A percentile compares a stretch with the other conserved stretches of the same genome.
Evolutionary conservation across 2,113 vertebrate species (phyloP).

Genomic region (Drymodes brunneopygia): DNA sequence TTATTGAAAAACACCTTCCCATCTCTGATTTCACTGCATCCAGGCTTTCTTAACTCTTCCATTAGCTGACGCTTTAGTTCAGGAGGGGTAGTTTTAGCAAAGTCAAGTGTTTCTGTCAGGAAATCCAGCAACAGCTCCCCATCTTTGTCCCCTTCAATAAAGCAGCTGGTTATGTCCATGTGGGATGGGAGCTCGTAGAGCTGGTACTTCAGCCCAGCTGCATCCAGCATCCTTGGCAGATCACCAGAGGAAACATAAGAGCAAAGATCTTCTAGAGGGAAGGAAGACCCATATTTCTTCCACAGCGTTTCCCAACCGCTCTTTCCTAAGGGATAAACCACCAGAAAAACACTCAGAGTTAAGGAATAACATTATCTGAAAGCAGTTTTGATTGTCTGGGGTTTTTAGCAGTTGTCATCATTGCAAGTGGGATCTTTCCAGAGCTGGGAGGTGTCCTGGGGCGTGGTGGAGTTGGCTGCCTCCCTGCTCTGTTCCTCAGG

Average conservation of each 20-base stretch:
- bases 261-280: constrained; percentile 73
- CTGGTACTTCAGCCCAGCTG: constrained; percentile 73
- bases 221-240: constrained; percentile 76
- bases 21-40: constrained; percentile 76
- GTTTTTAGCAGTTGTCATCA: background rate
- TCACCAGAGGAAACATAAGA: constrained; percentile 74
- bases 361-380: background rate
- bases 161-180: constrained; percentile 90
- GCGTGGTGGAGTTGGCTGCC: background rate
- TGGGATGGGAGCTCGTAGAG: constrained; percentile 75
- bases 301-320: constrained; percentile 84
- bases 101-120: constrained; percentile 83
- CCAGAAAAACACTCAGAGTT: background rate
- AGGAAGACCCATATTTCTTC: constrained; percentile 66
- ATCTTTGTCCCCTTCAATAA: constrained; percentile 78
- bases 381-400: background rate
- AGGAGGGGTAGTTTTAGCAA: constrained; percentile 78
- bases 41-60: constrained; percentile 77
- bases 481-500: background rate
- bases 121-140: constrained; percentile 90
- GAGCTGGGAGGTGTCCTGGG: background rate
- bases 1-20: constrained; percentile 87
- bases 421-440: background rate
- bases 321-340: constrained; percentile 62
- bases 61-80: constrained; percentile 78